These are phyloP conservation scores for Hippocampus abdominalis DNA, from an alignment of 2,113 vertebrate species.

Conservation along the genomic window DNA sequence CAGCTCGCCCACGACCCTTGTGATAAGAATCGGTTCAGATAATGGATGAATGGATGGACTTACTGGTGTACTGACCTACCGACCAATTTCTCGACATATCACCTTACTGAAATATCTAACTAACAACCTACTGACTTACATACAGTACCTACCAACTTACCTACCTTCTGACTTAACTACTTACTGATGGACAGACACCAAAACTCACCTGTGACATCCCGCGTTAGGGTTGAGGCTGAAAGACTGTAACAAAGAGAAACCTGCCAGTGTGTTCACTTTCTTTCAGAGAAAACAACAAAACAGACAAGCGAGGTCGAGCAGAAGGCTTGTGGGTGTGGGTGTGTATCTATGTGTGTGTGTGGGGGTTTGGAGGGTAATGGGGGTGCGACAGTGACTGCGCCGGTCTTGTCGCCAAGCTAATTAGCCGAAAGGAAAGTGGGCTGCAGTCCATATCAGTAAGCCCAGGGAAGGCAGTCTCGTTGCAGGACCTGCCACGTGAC, in stretches of 20 bases:
- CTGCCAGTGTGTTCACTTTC: neutral
- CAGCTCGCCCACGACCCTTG: too few species aligned
- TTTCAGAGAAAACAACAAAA: neutral
- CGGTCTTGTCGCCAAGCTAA: constrained; percentile 69
- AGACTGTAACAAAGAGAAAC: neutral
- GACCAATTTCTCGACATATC: neutral
- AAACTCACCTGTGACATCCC: neutral
- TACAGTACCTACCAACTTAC: too few species aligned
- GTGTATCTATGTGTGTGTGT: neutral
- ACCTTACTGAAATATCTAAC: neutral
- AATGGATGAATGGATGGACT: too few species aligned
- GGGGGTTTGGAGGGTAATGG: constrained; percentile 37
- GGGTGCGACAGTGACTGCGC: constrained; percentile 63
- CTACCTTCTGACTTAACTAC: neutral
- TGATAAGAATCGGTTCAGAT: too few species aligned
- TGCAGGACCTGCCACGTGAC: constrained; percentile 55
- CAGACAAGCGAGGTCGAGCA: constrained; percentile 17
- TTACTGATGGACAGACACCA: neutral
- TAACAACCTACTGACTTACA: neutral
- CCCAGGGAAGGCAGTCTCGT: constrained; percentile 61
- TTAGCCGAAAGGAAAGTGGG: constrained; percentile 76
- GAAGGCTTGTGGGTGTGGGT: constrained; percentile 31
- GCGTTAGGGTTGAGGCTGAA: neutral
- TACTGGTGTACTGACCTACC: neutral
- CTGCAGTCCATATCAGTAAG: constrained; percentile 66